Percentiles rank a stretch among this genome's conserved stretches.
phyloP scores from a whole-genome alignment of 2,113 vertebrate species.

The Gavia stellata region DNA sequence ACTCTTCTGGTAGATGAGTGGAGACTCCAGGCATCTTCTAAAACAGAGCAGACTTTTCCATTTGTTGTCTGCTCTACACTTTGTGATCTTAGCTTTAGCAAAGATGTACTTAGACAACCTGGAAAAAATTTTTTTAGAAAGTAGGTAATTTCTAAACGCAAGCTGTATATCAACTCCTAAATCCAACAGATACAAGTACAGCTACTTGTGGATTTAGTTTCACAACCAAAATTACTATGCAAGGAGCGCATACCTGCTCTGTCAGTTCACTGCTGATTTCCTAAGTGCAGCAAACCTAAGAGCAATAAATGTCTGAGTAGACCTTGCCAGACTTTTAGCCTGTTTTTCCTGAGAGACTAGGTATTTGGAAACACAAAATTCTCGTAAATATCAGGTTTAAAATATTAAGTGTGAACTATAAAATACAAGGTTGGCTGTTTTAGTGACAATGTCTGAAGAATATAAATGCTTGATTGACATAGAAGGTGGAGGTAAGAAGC shows the following conservation, averaged over 20 bases:
- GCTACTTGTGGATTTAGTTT: not conserved
- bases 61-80: not conserved
- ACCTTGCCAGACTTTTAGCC: not conserved
- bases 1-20: not conserved
- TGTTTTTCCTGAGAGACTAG: not conserved
- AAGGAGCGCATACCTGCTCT: not conserved
- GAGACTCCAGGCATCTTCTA: not conserved
- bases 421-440: not conserved
- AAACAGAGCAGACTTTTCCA: not conserved
- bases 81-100: not conserved
- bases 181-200: not conserved
- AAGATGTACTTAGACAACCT: not conserved
- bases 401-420: not conserved
- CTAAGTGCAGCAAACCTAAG: not conserved
- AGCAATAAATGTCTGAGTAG: not conserved
- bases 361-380: not conserved
- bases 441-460: not conserved
- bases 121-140: not conserved
- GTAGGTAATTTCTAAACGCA: not conserved
- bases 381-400: not conserved
- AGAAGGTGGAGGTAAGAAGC: not conserved
- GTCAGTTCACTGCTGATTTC: not conserved
- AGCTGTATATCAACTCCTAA: not conserved
- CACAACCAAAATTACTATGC: not conserved
- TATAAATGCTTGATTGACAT: not conserved